Percentiles rank a stretch among this genome's conserved stretches.
Conservation (phyloP, 2,888 invertebrate genomes). For the Epinotia demarniana region DNA sequence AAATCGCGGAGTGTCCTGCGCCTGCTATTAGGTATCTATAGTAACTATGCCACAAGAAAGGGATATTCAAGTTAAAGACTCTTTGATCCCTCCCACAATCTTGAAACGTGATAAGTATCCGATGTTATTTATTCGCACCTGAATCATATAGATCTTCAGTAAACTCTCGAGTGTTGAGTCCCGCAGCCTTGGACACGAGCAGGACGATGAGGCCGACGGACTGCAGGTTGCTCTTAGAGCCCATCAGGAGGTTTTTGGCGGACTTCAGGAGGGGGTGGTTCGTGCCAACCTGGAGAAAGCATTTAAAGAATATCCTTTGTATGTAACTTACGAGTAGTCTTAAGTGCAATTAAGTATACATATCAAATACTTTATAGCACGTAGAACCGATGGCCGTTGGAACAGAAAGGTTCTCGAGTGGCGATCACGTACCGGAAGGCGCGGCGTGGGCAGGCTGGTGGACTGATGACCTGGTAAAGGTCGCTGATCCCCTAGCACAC, state of each 20-base stretch:
- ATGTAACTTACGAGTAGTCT: neutral
- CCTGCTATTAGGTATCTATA: no score
- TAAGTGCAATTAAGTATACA: neutral
- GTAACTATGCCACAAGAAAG: no score
- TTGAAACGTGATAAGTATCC: no score
- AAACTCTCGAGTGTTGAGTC: conserved; percentile 60
- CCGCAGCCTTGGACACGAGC: conserved; percentile 75
- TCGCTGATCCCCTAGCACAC: no score
- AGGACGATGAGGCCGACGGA: conserved; percentile 75
- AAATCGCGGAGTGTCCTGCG: no score
- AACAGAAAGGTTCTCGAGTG: no score
- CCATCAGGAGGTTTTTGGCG: conserved; percentile 75
- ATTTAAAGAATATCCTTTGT: neutral
- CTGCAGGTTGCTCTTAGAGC: conserved; percentile 77
- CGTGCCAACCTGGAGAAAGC: conserved; percentile 66
- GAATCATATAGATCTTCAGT: conserved; percentile 67
- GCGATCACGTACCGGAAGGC: no score
- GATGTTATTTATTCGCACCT: conserved; percentile 47
- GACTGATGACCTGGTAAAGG: no score
- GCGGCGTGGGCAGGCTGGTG: no score
- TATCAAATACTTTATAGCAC: neutral
- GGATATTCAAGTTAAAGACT: no score
- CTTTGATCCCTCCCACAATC: no score
- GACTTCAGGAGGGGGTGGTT: conserved; percentile 77
- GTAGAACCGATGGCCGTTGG: no score